Evolutionary conservation across 2,888 invertebrate species (phyloP), one percentile per base, ranked within the genome.

Genomic region (Ischnus inquisitorius): DNA sequence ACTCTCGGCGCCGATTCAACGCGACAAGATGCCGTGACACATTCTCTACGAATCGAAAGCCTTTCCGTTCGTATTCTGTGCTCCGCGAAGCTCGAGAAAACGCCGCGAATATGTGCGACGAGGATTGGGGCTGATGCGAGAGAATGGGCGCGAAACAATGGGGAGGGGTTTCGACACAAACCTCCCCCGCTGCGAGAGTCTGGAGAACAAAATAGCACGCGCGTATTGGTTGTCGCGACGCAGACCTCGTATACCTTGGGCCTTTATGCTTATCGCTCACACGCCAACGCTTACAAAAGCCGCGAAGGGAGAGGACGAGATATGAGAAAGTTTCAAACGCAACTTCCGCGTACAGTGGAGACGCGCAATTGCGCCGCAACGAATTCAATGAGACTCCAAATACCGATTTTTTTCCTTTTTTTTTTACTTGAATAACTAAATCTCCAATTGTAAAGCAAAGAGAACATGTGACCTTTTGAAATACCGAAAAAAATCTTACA

Each of bases 1-100:
- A 34, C 34, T 48, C 34, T 8, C 54, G 22, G 54, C 54, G 10
- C 46, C 74, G 51, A 65, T 62, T 62, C 68, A 41, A 54, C 67
- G 65, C 75, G 77, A 77, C 80, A 80, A 81, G 81, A 8, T 81
- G 60, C 72, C 65, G 51, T 77, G 81, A 76, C 76, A 69, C 78
- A 74, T 84, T 84, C 78, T 75, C 77, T 14, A 78, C 46, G 74
- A 84, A 84, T 81, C 84, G 81, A 84, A 78, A 69, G 69, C 72
- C 51, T 65, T n/a, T 51, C 75, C 12, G 57, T 75, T 43, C 54
- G 34, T n/a, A 62, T 77, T 77, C 62, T 72, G 19, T 22, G 74
- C 69, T 78, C 19, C 22, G 71, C 76, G 64, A 74, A 68, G 74
- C 74, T 64, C 43, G 64, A 69, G 81, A 84, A n/a, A 62, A 77